These are phyloP conservation scores for Aeoliscus strigatus DNA, from an alignment of 2,797 vertebrate species.

Conservation along the genomic window DNA sequence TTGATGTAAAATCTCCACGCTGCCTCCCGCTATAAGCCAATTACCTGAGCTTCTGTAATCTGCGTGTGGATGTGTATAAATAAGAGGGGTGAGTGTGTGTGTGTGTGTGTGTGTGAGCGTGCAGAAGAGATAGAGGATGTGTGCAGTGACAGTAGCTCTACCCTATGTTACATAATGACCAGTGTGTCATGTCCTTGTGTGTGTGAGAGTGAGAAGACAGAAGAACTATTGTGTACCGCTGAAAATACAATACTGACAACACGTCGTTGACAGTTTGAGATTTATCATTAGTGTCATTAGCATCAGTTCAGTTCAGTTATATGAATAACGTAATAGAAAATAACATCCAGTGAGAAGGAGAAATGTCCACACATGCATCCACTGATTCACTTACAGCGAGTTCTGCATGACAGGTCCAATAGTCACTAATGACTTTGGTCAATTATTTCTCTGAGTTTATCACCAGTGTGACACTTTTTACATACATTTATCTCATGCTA, in stretches of 20 bases:
- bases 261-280: too few relatives aligned
- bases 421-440: too few relatives aligned
- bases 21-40: constrained; percentile 57
- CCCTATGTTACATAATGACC: constrained; percentile 20
- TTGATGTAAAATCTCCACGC: constrained; percentile 49
- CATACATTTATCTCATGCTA: neutral
- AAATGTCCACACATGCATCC: too few relatives aligned
- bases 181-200: constrained; percentile 5
- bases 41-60: constrained; percentile 65
- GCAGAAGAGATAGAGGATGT: neutral
- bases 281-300: too few relatives aligned
- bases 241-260: neutral
- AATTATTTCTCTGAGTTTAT: too few relatives aligned
- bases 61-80: constrained; percentile 33
- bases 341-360: too few relatives aligned
- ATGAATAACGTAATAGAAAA: too few relatives aligned
- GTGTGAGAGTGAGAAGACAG: neutral
- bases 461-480: too few relatives aligned
- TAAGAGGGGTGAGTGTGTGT: constrained; percentile 21
- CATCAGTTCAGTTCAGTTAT: too few relatives aligned
- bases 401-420: too few relatives aligned
- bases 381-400: too few relatives aligned
- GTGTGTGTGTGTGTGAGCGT: constrained; percentile 10
- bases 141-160: neutral
- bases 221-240: neutral